Evolutionary conservation across 2,113 vertebrate species (phyloP), one percentile per base, ranked within the genome.

Genomic region (Oriolus oriolus): DNA sequence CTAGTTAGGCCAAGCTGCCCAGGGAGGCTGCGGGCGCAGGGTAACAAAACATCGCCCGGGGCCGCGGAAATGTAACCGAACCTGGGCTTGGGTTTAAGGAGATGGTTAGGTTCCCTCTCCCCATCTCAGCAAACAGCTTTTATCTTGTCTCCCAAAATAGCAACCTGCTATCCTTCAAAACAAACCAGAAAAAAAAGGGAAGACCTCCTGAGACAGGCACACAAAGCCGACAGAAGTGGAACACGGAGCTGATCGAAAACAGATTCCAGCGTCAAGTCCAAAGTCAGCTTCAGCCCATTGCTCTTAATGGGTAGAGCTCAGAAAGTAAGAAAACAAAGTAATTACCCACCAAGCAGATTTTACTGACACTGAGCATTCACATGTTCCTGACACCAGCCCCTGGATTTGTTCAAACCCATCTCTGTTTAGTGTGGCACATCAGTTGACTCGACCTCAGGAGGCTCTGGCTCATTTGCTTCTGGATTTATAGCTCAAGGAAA

Each of bases 121-220:
- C 50, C 45, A 65, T 59, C 78, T 28, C 3, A 90, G 84, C 77
- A 89, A 96, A 91, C 77, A 92, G 84, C 84, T 94, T 96, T 90
- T 95, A 85, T 96, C 89, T 96, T 5, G 10, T 92, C 87, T 92
- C 95, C 77, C 70, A 77, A 91, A 96, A 96, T 92, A 97, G 95
- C 91, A 96, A 82, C 74, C 74, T 94, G 92, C 87, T 71, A 77
- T 78, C 71, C 83, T 95, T 94, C 85, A 93, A 95, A 96, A 91
- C 80, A 97, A 94, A 77, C 57, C 16, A 49, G 70, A 35, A 83
- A 57, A 56, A 50, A 70, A 75, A 42, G 50, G 44, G n/a, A 84
- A 91, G 91, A 12, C 37, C 88, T 94, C 96, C 70, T 50, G 93
- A 94, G 93, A 87, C 81, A 95, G 85, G 88, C 90, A 57, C 90